Evolutionary conservation across 2,888 invertebrate genomes (phyloP), one percentile per base, ranked within the genome.

Genomic region (Ormyrus thymus): DNA sequence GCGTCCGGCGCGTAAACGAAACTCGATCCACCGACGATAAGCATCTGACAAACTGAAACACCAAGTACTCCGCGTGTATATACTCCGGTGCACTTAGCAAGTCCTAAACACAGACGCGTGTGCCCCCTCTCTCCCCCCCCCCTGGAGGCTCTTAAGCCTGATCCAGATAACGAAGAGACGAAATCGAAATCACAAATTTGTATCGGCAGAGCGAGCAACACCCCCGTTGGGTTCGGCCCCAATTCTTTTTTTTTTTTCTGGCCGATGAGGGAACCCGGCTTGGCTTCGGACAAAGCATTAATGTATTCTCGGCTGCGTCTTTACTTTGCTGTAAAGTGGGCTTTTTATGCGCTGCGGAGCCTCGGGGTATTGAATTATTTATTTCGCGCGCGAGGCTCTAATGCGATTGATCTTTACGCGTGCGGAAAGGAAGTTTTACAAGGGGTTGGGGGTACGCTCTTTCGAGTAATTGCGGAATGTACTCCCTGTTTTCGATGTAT

Each of bases 151-250:
- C 81, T 84, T 79, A 83, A 85, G 83, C 82, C 82, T 76, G 83
- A 84, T 84, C 84, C 81, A 84, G 86, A 86, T 86, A 86, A 86
- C 83, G 83, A 83, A 79, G 81, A 29, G 29, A 29, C 29, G 75
- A 75, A 81, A 82, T 79, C 74, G 75, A 74, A 79, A 82, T 82
- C 79, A 78, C 69, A 75, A 81, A 78, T 78, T 81, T 72, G 76
- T 80, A 81, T 80, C 79, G 69, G 74, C 73, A 69, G 62, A 77
- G 15, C 72, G n/a, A 65, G 29, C 29, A 29, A 50, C 56, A n/a
- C 68, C 68, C 76, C 45, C 69, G 64, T 70, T 29, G 29, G 29
- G 61, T 61, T 65, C 65, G 68, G 68, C 68, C 72, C 55, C 72
- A 64, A 68, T 29, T 55, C 56, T 29, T 59, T 48, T 45, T 70